Evolutionary conservation across 2,888 invertebrate species (phyloP).

Genomic region (Altica lythri): DNA sequence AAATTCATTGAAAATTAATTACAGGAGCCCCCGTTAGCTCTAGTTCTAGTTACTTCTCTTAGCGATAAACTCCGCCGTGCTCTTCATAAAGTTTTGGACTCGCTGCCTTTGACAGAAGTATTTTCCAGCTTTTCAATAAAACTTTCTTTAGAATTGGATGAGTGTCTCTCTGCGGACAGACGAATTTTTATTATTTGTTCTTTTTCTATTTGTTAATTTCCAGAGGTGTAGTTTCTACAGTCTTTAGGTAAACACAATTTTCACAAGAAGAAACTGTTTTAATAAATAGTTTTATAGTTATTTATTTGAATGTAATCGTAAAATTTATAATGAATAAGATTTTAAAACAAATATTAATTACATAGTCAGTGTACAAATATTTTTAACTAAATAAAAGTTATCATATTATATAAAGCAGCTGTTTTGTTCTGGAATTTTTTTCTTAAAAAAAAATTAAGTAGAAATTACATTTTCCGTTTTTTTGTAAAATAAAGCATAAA

Average conservation of each 20-base stretch:
- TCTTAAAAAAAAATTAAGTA: too few species aligned
- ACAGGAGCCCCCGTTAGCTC: slow-evolving; percentile 2
- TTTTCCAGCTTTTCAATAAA: slow-evolving; percentile 18
- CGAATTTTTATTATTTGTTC: slow-evolving; percentile 21
- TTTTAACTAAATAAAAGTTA: too few species aligned
- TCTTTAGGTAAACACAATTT: slow-evolving; percentile 1
- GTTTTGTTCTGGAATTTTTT: too few species aligned
- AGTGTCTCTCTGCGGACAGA: slow-evolving; percentile 15
- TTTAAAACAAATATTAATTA: too few species aligned
- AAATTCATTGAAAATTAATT: slow-evolving; percentile 19
- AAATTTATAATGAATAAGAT: too few species aligned
- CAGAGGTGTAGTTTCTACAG: neutral
- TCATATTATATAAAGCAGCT: too few species aligned
- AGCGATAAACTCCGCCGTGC: slow-evolving; percentile 13
- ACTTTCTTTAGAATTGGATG: slow-evolving; percentile 16
- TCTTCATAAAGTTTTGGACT: slow-evolving; percentile 16
- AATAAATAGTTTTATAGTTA: too few species aligned
- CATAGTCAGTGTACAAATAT: too few species aligned
- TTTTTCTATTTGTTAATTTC: neutral
- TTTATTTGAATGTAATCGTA: too few species aligned
- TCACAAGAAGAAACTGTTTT: too few species aligned
- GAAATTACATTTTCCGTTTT: too few species aligned
- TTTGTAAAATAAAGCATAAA: too few species aligned
- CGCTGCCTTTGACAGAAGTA: slow-evolving; percentile 21
- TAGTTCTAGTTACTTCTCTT: slow-evolving; percentile 4